phyloP scores from a whole-genome alignment of 2,888 invertebrate species.

The Phengaris alcon region DNA sequence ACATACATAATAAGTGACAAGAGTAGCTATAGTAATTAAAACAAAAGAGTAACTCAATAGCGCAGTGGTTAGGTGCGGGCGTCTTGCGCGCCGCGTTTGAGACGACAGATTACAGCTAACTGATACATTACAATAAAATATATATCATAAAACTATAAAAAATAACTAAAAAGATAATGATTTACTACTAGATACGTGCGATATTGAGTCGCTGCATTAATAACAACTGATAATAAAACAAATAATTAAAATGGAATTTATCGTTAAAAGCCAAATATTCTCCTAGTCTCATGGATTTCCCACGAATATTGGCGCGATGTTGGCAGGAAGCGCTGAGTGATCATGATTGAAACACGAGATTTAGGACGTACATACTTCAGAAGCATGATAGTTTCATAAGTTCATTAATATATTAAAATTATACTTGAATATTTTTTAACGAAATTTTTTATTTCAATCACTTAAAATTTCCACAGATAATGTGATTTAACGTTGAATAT shows the following conservation, averaged over 20 bases:
- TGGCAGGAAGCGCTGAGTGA: conserved; percentile 14
- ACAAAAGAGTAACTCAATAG: conserved; percentile 54
- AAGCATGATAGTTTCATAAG: background rate
- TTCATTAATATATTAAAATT: background rate
- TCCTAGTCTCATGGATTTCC: background rate
- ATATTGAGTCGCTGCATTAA: conserved; percentile 30
- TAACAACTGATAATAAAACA: conserved; percentile 33
- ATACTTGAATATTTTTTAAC: conserved; percentile 14
- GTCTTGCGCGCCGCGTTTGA: conserved; percentile 47
- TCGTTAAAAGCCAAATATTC: conserved; percentile 17
- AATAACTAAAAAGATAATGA: conserved; percentile 37
- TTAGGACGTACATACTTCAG: conserved; percentile 17
- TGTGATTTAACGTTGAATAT: conserved; percentile 22
- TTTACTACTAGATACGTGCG: conserved; percentile 34
- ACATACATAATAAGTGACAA: conserved; percentile 70
- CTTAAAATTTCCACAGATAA: conserved; percentile 28
- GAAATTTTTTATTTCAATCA: conserved; percentile 16
- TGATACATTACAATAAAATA: conserved; percentile 61
- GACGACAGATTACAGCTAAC: conserved; percentile 53
- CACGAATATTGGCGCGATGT: conserved; percentile 5
- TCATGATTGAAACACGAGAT: conserved; percentile 5
- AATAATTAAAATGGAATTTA: conserved; percentile 29
- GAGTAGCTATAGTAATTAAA: conserved; percentile 59
- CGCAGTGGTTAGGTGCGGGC: conserved; percentile 46
- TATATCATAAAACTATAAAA: conserved; percentile 40